Base-by-base conservation (phyloP, 2,888 invertebrate species). In the Erebia palarica region DNA sequence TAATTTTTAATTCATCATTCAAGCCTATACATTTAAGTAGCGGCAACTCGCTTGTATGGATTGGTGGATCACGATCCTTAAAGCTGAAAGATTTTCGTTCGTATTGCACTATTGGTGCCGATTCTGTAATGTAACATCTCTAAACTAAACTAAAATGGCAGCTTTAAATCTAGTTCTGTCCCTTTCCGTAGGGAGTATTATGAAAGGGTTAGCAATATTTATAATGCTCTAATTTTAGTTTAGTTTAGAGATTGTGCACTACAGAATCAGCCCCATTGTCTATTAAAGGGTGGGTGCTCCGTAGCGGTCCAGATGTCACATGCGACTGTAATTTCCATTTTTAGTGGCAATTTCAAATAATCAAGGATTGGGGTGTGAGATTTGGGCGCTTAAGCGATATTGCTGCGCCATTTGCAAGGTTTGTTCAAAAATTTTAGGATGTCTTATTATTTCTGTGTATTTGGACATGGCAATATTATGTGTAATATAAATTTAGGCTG, bases 321-420 rank as follows among this genome's bases (percentile, higher is more conserved):
- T 64, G 55, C 68, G 60, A 70, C 70, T 70, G 68, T 71, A 71
- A 71, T 67, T 65, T 71, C 59, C 67, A 71, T 68, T 71, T 67
- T 71, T 68, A 71, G 57, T 71, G 68, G 61, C 70, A 70, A 64
- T 71, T 71, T 65, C 68, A 68, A 65, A 71, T 65, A 64, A 71
- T 68, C 64, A 68, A 68, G 53, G 68, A 63, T 47, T 51, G 57
- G 67, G 67, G 51, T 59, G 58, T 67, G 59, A 67, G 67, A 67
- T 59, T 67, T 49, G 47, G 27, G 57, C 49, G 49, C 58, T 59
- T 59, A 67, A 47, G 67, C 59, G 58, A 67, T 47, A 67, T 67
- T 59, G 67, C 59, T 9, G 58, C 0, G 42, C 59, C 49, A 59
- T 67, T 67, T 67, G 57, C 55, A 65, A 42, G 65, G 53, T 53